These are phyloP conservation scores for Sebastes nivosus DNA, from an alignment of 2,797 vertebrate genomes.

Conservation along the genomic window DNA sequence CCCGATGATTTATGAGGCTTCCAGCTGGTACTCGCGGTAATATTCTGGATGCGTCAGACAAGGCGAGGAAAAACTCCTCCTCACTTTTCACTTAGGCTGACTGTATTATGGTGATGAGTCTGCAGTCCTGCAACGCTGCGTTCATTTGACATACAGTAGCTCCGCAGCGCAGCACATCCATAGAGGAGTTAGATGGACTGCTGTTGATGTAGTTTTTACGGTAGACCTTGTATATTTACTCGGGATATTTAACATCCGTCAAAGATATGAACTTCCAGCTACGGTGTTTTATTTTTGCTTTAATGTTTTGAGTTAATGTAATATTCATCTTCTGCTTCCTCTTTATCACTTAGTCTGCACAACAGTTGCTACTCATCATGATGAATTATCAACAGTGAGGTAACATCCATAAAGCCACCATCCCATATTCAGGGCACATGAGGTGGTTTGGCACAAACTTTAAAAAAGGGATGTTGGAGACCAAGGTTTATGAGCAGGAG, in stretches of 20 bases:
- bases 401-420: neutral
- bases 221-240: constrained; percentile 38
- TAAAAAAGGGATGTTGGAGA: neutral
- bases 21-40: constrained; percentile 62
- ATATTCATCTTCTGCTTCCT: constrained; percentile 39
- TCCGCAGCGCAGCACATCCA: neutral
- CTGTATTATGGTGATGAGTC: constrained; percentile 62
- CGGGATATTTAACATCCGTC: constrained; percentile 26
- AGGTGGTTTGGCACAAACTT: neutral
- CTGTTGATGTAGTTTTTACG: constrained; percentile 25
- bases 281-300: constrained; percentile 14
- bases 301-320: constrained; percentile 21
- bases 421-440: neutral
- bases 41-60: constrained; percentile 60
- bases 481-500: neutral
- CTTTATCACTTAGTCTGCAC: constrained; percentile 42
- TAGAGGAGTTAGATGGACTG: constrained; percentile 41
- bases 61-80: constrained; percentile 53
- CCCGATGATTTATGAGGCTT: constrained; percentile 82
- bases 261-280: constrained; percentile 26
- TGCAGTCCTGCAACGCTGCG: constrained; percentile 35
- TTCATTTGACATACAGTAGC: constrained; percentile 43
- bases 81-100: constrained; percentile 55
- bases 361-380: constrained; percentile 35
- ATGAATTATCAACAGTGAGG: constrained; percentile 12